Evolutionary conservation across 2,113 vertebrate genomes (phyloP).

Genomic region (Diphyllodes magnificus): DNA sequence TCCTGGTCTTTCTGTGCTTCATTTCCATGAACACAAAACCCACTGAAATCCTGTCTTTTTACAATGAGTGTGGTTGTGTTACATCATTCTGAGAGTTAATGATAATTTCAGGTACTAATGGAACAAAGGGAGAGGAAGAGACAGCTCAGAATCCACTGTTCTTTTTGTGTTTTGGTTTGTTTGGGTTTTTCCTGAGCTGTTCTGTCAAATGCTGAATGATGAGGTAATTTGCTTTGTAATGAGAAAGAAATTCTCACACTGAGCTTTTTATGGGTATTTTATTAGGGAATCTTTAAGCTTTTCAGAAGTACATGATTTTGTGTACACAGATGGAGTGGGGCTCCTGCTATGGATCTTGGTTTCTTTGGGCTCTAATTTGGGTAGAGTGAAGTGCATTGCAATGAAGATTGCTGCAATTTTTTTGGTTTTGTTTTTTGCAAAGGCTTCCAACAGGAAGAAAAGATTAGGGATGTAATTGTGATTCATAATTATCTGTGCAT

Average conservation of each 20-base stretch:
- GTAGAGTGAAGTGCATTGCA: not conserved
- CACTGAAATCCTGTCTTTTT: not conserved
- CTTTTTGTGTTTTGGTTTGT: not conserved
- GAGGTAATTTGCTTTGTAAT: not conserved
- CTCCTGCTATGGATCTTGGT: not conserved
- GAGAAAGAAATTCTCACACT: not conserved
- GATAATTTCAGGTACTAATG: not conserved
- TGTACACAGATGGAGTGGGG: not conserved
- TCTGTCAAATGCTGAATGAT: not conserved
- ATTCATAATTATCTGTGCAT: conserved; percentile 2
- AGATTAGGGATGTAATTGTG: not conserved
- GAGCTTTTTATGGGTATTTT: not conserved
- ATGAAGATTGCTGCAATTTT: not conserved
- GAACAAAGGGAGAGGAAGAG: not conserved
- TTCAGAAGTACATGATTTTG: not conserved
- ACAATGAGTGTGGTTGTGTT: rapidly evolving
- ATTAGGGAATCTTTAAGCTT: not conserved
- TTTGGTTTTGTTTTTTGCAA: not conserved
- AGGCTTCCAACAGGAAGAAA: not conserved
- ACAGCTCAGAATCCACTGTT: not conserved
- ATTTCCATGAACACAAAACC: not conserved
- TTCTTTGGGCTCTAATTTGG: not conserved
- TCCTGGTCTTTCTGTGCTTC: not conserved
- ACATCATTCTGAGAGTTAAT: not conserved
- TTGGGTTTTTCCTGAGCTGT: not conserved